Percentiles rank a stretch among this genome's conserved stretches.
These are phyloP conservation scores for Megaptera novaeangliae DNA, from an alignment of 2,113 vertebrate species.

Conservation along the genomic window DNA sequence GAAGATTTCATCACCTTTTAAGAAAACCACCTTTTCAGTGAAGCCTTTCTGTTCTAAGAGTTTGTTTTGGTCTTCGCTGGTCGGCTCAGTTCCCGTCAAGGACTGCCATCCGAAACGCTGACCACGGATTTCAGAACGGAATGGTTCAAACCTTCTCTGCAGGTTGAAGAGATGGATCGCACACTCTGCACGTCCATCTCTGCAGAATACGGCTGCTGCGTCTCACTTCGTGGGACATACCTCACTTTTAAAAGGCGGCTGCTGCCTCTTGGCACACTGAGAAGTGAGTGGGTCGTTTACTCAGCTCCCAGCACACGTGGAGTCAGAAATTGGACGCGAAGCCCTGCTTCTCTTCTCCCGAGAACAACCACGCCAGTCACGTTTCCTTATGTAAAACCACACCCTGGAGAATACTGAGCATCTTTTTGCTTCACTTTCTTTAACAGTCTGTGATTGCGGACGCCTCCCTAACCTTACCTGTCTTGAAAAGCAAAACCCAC, in stretches of 20 bases:
- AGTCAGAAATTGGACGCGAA: neutral
- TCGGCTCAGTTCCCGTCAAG: neutral
- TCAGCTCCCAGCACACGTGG: neutral
- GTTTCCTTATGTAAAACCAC: neutral
- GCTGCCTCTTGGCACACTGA: neutral
- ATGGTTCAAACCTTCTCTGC: neutral
- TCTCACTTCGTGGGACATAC: neutral
- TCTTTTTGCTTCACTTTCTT: constrained; percentile 8
- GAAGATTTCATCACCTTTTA: neutral
- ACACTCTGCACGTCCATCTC: neutral
- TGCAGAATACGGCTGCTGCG: neutral
- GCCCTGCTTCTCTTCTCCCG: neutral
- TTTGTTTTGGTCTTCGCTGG: neutral
- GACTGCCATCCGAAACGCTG: constrained; percentile 30
- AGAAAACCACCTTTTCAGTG: neutral
- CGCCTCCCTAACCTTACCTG: neutral
- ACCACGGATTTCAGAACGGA: constrained; percentile 19
- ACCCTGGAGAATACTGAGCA: neutral
- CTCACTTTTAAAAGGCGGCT: constrained; percentile 14
- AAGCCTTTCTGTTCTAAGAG: neutral
- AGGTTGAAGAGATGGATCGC: constrained; percentile 16
- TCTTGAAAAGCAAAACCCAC: neutral
- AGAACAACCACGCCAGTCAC: neutral
- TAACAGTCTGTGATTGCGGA: neutral
- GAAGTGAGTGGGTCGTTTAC: neutral